Evolutionary conservation across 1,140 invertebrate genomes (phyloP).

Genomic region (Caenorhabditis tropicalis): DNA sequence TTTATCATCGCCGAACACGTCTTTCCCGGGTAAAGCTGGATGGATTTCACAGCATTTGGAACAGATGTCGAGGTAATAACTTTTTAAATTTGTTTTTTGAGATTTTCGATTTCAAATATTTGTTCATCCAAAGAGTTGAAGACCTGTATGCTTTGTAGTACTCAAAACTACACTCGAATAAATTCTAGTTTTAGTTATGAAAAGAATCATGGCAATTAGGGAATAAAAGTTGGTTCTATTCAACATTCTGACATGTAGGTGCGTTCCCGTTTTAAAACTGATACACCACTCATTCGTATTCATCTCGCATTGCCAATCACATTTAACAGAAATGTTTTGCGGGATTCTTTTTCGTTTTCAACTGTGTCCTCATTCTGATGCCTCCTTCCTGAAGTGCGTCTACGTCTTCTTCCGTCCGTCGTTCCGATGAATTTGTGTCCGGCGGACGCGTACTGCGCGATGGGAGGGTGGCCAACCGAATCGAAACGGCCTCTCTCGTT

Average conservation of each 20-base stretch:
- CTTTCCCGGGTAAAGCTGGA: not conserved
- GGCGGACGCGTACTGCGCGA: not conserved
- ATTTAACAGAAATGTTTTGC: slow-evolving; percentile 25
- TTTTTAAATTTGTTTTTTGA: not conserved
- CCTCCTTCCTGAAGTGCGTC: slow-evolving; percentile 24
- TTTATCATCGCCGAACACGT: not conserved
- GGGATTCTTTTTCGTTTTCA: slow-evolving; percentile 6
- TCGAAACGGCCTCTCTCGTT: slow-evolving; percentile 11
- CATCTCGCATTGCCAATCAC: not conserved
- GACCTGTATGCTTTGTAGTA: no score
- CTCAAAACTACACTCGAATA: no score
- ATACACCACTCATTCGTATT: not conserved
- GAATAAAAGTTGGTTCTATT: not conserved
- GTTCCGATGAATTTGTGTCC: slow-evolving; percentile 32
- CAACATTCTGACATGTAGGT: not conserved
- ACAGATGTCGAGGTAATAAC: slow-evolving; percentile 15
- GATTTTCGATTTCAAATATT: not conserved
- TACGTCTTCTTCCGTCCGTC: slow-evolving; percentile 1
- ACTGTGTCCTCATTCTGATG: slow-evolving; percentile 1
- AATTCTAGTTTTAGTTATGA: not conserved
- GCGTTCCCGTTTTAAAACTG: not conserved
- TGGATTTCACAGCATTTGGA: slow-evolving; percentile 24
- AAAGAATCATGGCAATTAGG: not conserved
- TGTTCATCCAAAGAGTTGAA: no score
- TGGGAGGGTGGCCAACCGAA: slow-evolving; percentile 8